Conservation (phyloP, 2,797 vertebrate species). For the Hoplostethus atlanticus region DNA sequence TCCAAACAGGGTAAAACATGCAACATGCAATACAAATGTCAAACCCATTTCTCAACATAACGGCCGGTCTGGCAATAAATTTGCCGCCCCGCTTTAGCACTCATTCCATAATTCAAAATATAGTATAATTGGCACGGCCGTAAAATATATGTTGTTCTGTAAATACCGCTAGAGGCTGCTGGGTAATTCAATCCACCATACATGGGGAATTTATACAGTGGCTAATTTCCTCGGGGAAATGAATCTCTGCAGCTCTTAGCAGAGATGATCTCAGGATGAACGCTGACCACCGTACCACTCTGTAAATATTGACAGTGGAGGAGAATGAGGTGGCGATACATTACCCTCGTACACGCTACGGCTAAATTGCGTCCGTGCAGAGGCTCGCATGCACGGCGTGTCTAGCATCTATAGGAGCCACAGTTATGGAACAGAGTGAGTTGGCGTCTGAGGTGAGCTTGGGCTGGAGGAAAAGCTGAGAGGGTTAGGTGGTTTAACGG, state of each 20-base stretch:
- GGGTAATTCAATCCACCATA: conserved; percentile 75
- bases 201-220: conserved; percentile 71
- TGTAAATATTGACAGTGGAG: conserved; percentile 74
- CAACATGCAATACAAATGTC: conserved; percentile 67
- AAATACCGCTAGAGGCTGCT: conserved; percentile 67
- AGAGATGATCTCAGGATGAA: conserved; percentile 61
- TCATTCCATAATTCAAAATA: conserved; percentile 73
- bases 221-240: conserved; percentile 83
- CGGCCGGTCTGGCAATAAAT: conserved; percentile 66
- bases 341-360: conserved; percentile 35
- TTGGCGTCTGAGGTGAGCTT: conserved; percentile 6
- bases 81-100: conserved; percentile 53
- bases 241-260: conserved; percentile 65
- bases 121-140: conserved; percentile 71
- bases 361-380: conserved; percentile 60
- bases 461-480: neutral
- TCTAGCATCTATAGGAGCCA: conserved; percentile 47
- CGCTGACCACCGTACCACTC: conserved; percentile 77
- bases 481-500: conserved; percentile 11
- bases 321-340: conserved; percentile 54
- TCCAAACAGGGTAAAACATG: conserved; percentile 61
- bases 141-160: conserved; percentile 73
- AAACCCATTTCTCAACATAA: conserved; percentile 65
- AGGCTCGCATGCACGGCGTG: conserved; percentile 12
- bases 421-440: conserved; percentile 34